phyloP scores from a whole-genome alignment of 1,140 invertebrate species.

The Anoplolepis gracilipes region DNA sequence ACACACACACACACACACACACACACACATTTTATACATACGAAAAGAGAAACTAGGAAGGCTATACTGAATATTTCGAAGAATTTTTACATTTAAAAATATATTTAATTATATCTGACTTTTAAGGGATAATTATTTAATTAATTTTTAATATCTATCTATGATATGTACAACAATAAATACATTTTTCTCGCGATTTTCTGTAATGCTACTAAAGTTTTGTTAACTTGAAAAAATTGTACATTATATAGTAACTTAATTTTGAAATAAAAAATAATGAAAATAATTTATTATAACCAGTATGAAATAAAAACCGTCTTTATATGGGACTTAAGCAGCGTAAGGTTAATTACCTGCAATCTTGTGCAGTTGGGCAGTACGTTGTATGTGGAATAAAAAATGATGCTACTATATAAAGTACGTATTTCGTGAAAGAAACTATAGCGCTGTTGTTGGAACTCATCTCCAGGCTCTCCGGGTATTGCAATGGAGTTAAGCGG shows the following conservation, averaged over 20 bases:
- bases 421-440: constrained; percentile 39
- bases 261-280: constrained; percentile 1
- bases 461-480: constrained; percentile 53
- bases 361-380: constrained; percentile 1
- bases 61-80: neutral
- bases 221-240: neutral
- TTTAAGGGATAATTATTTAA: neutral
- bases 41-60: neutral
- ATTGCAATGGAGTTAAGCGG: constrained; percentile 70
- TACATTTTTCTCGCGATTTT: neutral
- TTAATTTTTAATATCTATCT: neutral
- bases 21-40: too few species aligned
- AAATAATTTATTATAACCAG: constrained; percentile 10
- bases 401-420: constrained; percentile 45
- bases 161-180: neutral
- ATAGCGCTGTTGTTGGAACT: constrained; percentile 52
- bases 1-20: too few species aligned
- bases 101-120: neutral
- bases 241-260: neutral
- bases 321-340: neutral
- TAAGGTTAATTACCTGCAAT: constrained; percentile 47
- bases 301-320: constrained; percentile 20
- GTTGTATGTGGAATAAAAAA: constrained; percentile 28
- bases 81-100: neutral
- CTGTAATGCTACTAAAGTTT: neutral